These are phyloP conservation scores for Odontomyia ornata DNA, from an alignment of 2,888 invertebrate genomes.

Conservation along the genomic window DNA sequence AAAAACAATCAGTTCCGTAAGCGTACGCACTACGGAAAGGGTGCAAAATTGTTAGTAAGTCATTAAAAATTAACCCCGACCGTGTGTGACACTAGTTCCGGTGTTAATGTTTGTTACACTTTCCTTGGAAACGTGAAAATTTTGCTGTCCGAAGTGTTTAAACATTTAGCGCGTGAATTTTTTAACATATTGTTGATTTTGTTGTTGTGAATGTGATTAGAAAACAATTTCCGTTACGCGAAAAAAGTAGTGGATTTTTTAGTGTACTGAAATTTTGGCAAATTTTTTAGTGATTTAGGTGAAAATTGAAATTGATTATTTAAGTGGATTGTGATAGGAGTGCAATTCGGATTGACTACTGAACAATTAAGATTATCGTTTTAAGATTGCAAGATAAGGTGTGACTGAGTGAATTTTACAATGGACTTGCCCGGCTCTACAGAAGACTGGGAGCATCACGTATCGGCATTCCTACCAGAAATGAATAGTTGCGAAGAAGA, in stretches of 20 bases:
- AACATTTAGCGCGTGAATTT: constrained; percentile 1
- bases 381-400: neutral
- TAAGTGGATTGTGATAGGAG: no score
- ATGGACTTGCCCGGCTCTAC: constrained; percentile 55
- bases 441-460: constrained; percentile 71
- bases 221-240: neutral
- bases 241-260: neutral
- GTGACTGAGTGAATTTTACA: constrained; percentile 14
- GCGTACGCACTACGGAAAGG: constrained; percentile 36
- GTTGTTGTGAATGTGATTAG: neutral
- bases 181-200: neutral
- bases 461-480: constrained; percentile 69
- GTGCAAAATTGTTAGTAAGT: constrained; percentile 5
- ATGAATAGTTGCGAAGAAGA: constrained; percentile 69
- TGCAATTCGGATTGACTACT: no score
- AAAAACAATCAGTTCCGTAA: constrained; percentile 35
- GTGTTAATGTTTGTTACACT: neutral
- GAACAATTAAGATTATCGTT: neutral
- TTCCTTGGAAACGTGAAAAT: neutral
- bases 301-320: no score
- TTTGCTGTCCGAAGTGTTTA: neutral
- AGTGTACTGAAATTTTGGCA: neutral
- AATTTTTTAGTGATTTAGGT: no score
- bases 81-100: constrained; percentile 19
- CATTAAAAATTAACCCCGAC: constrained; percentile 13